Evolutionary conservation across 2,113 vertebrate species (phyloP).

Genomic region (Athene noctua): DNA sequence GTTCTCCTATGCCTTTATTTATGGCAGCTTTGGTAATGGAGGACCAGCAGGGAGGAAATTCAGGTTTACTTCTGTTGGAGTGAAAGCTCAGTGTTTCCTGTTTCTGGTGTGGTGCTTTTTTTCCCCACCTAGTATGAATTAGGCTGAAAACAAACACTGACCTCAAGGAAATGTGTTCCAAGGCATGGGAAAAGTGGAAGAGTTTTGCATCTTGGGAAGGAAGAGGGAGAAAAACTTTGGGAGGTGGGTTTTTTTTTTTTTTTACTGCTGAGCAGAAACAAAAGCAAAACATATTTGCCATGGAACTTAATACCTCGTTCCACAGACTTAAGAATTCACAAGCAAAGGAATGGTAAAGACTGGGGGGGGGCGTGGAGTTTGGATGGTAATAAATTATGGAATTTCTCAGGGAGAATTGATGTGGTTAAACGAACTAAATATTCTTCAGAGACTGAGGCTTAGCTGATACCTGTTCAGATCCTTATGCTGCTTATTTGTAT

Average conservation of each 20-base stretch:
- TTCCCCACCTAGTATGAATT: not conserved
- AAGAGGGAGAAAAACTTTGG: not conserved
- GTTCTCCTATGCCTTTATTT: not conserved
- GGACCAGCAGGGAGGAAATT: not conserved
- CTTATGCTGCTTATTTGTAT: not conserved
- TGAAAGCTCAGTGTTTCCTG: conserved; percentile 24
- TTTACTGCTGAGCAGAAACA: not conserved
- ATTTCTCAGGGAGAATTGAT: not conserved
- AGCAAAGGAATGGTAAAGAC: not conserved
- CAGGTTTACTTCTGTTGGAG: not conserved
- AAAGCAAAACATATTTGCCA: not conserved
- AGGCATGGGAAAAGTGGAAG: conserved; percentile 39
- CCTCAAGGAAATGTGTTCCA: conserved; percentile 38
- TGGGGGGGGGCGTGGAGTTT: not conserved
- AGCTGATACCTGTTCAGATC: not conserved
- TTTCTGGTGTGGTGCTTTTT: not conserved
- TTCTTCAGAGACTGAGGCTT: not conserved
- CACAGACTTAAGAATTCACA: not conserved
- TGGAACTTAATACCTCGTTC: not conserved
- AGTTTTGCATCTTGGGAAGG: not conserved
- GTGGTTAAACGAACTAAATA: not conserved
- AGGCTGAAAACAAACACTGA: not conserved
- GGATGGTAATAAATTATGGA: not conserved
- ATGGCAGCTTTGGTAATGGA: not conserved
- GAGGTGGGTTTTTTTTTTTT: not conserved